Evolutionary conservation across 2,888 invertebrate genomes (phyloP).

Genomic region (Mermis nigrescens): DNA sequence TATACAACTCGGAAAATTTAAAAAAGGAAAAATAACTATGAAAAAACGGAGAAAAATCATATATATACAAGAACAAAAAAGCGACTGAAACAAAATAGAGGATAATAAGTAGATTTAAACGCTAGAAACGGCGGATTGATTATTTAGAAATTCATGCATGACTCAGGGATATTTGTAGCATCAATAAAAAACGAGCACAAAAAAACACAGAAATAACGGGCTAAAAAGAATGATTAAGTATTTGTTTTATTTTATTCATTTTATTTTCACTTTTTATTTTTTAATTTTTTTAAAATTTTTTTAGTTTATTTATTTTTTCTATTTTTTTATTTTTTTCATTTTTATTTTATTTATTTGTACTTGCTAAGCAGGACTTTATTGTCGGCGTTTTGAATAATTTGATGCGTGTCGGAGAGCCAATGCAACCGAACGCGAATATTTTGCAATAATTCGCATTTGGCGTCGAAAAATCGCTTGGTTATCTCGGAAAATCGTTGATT

Average conservation of each 20-base stretch:
- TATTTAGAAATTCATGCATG: no score
- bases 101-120: no score
- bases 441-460: slow-evolving; percentile 8
- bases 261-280: background rate
- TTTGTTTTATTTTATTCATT: background rate
- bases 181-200: no score
- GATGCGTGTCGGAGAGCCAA: slow-evolving; percentile 6
- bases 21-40: no score
- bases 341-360: background rate
- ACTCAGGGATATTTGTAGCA: no score
- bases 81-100: no score
- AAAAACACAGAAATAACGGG: no score
- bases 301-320: background rate
- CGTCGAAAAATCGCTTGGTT: background rate
- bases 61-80: no score
- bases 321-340: background rate
- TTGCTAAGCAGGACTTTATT: background rate
- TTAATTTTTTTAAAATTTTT: background rate
- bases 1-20: no score
- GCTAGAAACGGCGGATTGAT: no score
- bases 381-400: slow-evolving; percentile 2
- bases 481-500: slow-evolving; percentile 1
- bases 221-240: no score
- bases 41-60: no score
- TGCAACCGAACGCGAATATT: slow-evolving; percentile 7